Base-by-base conservation (phyloP, 2,113 vertebrate species). In the Siniperca knerii region DNA sequence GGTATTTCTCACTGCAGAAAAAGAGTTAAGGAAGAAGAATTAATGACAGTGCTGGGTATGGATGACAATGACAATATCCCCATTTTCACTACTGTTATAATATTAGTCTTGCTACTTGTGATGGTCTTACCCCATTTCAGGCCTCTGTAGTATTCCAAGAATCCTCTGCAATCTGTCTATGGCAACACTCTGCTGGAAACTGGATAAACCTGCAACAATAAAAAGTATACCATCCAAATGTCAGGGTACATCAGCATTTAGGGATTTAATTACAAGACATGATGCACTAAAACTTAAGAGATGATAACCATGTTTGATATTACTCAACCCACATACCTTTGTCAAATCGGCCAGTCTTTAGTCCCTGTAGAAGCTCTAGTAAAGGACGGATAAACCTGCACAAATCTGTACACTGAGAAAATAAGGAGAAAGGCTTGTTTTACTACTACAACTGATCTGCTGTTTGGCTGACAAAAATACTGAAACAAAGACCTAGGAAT, bases 131-230 rank as follows among this genome's bases (percentile, higher is more conserved):
- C 98, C 97, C 96, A 97, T 97, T 18, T 96, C 93, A 55, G 97
- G 98, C 50, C 96, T 97, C 88, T 97, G 97, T 44, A 98, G 89
- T 60, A 98, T 95, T 1, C 97, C 97, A 0, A 98, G 94, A 68
- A 98, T 98, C 16, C 96, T 95, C 75, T 97, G 97, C 44, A 98
- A 92, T 80, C 97, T 94, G 80, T 98, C 97, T 81, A 98, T 97
- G 62, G 98, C 98, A 75, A 98, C 96, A 0, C 96, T 98, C 90
- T 97, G 97, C 87, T 98, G 98, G 93, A 98, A 97, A 85, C 94
- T 96, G 89, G 95, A 97, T 67, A 98, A 88, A 72, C 97, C 97
- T 98, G 90, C 1, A 21, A 77, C 25, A 67, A 37, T 57, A 8
- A 40, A 54, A 78, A 0, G 29, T 29, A 55, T 2, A 54, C 6